These are phyloP conservation scores for Luperina nickerlii DNA, from an alignment of 2,888 invertebrate genomes.

Conservation along the genomic window DNA sequence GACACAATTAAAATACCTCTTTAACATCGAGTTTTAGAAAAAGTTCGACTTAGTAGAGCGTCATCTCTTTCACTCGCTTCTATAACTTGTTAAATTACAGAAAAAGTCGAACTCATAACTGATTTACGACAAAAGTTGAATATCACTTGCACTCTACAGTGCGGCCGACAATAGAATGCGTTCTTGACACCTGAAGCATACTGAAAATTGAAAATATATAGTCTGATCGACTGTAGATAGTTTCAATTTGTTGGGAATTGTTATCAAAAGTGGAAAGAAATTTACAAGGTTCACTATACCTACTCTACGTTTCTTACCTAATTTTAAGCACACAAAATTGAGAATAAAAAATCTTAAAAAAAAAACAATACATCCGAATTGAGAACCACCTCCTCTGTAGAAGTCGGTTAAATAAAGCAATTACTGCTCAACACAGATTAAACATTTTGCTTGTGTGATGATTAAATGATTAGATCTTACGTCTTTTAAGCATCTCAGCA, in stretches of 20 bases:
- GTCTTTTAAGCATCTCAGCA: neutral
- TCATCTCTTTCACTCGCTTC: neutral
- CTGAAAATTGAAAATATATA: too few species aligned
- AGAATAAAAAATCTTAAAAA: too few species aligned
- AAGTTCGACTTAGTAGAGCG: neutral
- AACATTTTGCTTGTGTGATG: too few species aligned
- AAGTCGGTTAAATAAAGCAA: too few species aligned
- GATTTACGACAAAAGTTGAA: neutral
- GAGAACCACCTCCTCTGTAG: too few species aligned
- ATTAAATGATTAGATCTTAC: neutral
- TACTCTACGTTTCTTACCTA: neutral
- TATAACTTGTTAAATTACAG: neutral
- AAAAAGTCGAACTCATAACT: neutral
- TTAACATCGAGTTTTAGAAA: neutral
- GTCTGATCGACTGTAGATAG: neutral
- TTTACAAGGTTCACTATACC: too few species aligned
- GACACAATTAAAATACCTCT: too few species aligned
- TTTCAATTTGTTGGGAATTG: neutral
- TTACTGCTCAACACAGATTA: too few species aligned
- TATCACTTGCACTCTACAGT: neutral
- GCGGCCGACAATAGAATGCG: neutral
- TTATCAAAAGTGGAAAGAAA: neutral
- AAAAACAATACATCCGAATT: too few species aligned
- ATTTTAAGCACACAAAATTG: neutral
- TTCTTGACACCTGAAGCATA: neutral